These are phyloP conservation scores for Mustelus asterias DNA, from an alignment of 2,113 vertebrate species.

Conservation along the genomic window DNA sequence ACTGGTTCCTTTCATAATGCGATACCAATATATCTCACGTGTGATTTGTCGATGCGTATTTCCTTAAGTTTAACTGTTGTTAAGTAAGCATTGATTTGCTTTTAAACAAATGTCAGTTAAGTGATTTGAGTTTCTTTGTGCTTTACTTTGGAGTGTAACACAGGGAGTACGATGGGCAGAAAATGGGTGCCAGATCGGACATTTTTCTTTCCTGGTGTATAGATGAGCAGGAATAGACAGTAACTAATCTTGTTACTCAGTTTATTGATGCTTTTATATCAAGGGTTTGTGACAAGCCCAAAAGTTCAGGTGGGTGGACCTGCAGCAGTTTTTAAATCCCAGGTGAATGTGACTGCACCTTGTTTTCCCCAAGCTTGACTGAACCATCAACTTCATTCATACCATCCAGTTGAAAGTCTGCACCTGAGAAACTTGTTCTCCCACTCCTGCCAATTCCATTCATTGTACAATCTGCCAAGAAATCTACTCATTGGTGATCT, in stretches of 20 bases:
- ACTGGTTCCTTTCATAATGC: neutral
- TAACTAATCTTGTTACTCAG: neutral
- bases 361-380: neutral
- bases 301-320: neutral
- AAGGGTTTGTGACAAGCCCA: neutral
- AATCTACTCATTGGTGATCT: neutral
- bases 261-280: neutral
- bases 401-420: neutral
- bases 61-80: neutral
- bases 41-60: neutral
- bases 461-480: neutral
- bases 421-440: neutral
- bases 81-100: neutral
- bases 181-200: neutral
- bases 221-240: neutral
- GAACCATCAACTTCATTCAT: neutral
- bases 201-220: neutral
- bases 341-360: neutral
- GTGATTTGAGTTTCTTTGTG: neutral
- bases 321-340: neutral
- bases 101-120: neutral
- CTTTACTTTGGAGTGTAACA: neutral
- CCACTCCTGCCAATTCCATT: neutral
- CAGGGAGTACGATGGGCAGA: neutral
- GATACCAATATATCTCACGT: neutral